phyloP scores from a whole-genome alignment of 2,888 invertebrate species.

The Rhingia campestris region DNA sequence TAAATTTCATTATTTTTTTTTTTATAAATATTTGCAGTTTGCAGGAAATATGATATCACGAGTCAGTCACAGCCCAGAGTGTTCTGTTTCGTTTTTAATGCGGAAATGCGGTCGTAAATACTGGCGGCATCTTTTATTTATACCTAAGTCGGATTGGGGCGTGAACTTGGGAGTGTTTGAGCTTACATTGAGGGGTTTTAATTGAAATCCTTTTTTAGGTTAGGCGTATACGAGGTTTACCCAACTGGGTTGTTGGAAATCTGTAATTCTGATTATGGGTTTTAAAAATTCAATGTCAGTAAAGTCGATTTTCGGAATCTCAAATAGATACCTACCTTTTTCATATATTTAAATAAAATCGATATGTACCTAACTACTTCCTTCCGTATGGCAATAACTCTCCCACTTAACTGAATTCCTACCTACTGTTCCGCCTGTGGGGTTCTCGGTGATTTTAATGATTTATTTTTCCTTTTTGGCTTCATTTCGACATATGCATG shows the following conservation, averaged over 20 bases:
- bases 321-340: too few relatives aligned
- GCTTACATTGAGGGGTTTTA: background rate
- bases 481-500: too few relatives aligned
- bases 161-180: constrained; percentile 24
- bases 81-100: constrained; percentile 10
- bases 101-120: constrained; percentile 38
- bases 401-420: too few relatives aligned
- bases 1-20: constrained; percentile 60
- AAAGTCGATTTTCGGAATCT: background rate
- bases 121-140: constrained; percentile 31
- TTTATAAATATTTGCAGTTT: constrained; percentile 56
- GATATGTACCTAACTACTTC: too few relatives aligned
- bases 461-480: too few relatives aligned
- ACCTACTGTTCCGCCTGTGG: too few relatives aligned
- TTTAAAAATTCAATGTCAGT: background rate
- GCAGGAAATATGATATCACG: constrained; percentile 41
- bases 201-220: too few relatives aligned
- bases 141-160: background rate
- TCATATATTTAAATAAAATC: too few relatives aligned
- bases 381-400: too few relatives aligned
- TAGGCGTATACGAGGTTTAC: background rate
- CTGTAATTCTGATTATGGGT: background rate
- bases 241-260: background rate
- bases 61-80: background rate
- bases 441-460: too few relatives aligned